Evolutionary conservation across 2,797 vertebrate genomes (phyloP).

Genomic region (Bucorvus abyssinicus): DNA sequence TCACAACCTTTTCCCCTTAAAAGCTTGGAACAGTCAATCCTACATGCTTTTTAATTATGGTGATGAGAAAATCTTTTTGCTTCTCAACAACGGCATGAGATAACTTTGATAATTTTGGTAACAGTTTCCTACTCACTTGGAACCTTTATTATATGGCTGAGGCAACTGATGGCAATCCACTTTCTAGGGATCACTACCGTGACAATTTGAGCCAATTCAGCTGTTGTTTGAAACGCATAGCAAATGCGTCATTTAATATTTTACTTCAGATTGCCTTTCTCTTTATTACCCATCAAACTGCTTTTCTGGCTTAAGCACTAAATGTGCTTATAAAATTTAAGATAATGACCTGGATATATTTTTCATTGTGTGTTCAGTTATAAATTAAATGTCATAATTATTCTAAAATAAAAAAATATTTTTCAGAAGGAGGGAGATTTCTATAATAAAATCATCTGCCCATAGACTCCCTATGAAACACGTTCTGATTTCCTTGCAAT

Average conservation of each 20-base stretch:
- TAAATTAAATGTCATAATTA: neutral
- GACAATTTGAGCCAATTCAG: constrained; percentile 23
- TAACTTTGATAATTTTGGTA: neutral
- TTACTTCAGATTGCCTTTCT: neutral
- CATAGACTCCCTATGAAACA: neutral
- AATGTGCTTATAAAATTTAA: neutral
- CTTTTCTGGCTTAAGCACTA: neutral
- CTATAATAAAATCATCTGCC: neutral
- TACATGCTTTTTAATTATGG: neutral
- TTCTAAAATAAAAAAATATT: neutral
- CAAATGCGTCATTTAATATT: neutral
- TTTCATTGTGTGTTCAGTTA: neutral
- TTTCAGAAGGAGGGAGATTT: neutral
- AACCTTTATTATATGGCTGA: constrained; percentile 13
- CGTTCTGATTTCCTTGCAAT: neutral
- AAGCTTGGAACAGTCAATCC: neutral
- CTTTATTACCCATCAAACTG: neutral
- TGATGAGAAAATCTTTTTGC: neutral
- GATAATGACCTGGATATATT: neutral
- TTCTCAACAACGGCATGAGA: neutral
- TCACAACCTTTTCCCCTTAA: neutral
- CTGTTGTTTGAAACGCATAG: neutral
- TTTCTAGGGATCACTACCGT: neutral
- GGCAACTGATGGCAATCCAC: constrained; percentile 13
- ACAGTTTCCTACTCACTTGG: neutral